Percentiles rank a stretch among this genome's conserved stretches.
Conservation (phyloP, 2,113 vertebrate species). For the Rhineura floridana region DNA sequence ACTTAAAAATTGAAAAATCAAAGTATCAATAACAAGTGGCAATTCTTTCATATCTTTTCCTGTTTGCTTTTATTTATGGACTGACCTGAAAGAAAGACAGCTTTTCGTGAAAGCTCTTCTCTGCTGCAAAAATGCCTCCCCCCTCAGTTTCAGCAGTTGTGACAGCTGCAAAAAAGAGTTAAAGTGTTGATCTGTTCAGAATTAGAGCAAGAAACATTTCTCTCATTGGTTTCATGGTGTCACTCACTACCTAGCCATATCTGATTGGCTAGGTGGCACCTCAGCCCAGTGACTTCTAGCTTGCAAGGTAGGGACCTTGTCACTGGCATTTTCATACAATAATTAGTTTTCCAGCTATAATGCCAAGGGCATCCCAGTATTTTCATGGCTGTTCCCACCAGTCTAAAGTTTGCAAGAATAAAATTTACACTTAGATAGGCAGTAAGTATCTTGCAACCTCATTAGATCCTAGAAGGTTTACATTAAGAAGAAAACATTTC, state of each 20-base stretch:
- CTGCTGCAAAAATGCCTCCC: not conserved
- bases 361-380: not conserved
- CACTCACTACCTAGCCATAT: not conserved
- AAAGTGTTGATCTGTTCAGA: not conserved
- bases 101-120: not conserved
- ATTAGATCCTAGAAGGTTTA: not conserved
- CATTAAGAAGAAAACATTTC: conserved; percentile 27
- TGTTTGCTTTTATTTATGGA: not conserved
- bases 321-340: not conserved
- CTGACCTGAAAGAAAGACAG: not conserved
- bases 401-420: not conserved
- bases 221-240: not conserved
- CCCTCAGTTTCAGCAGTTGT: not conserved
- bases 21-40: not conserved
- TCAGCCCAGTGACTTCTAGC: not conserved
- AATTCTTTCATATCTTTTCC: not conserved
- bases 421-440: not conserved
- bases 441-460: not conserved
- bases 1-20: not conserved
- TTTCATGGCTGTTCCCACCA: no score
- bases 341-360: not conserved
- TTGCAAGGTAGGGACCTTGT: not conserved
- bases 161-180: not conserved
- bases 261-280: not conserved
- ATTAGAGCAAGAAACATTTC: not conserved